A percentile compares a stretch with the other conserved stretches of the same genome.
These are phyloP conservation scores for Picathartes gymnocephalus DNA, from an alignment of 2,113 vertebrate genomes.

Conservation along the genomic window DNA sequence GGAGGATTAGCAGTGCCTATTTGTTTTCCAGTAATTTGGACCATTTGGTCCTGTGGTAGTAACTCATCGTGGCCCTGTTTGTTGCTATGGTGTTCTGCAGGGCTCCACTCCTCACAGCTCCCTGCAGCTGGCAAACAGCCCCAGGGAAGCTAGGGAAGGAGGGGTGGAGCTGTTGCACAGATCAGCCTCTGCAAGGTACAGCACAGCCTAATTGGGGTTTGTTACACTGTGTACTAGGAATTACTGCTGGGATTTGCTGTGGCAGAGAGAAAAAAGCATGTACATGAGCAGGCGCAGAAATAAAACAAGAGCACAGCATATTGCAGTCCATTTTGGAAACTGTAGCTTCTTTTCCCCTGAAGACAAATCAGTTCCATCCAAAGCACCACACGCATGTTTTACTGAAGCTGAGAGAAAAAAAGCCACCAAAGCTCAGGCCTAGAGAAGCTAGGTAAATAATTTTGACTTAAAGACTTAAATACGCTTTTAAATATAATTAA, in stretches of 20 bases:
- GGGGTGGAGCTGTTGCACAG: background rate
- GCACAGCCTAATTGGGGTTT: background rate
- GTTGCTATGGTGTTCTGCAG: background rate
- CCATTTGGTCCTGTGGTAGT: background rate
- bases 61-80: background rate
- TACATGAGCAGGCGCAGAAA: background rate
- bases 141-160: background rate
- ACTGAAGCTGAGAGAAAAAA: background rate
- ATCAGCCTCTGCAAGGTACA: background rate
- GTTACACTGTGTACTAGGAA: constrained; percentile 18
- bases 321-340: background rate
- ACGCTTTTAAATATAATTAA: background rate
- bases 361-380: background rate
- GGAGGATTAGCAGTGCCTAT: background rate
- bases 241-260: constrained; percentile 47
- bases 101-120: background rate
- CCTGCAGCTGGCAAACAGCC: background rate
- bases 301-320: background rate
- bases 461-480: background rate
- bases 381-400: background rate
- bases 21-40: background rate
- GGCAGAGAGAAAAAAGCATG: background rate
- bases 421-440: background rate
- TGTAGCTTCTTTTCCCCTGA: background rate
- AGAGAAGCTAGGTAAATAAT: background rate